These are phyloP conservation scores for Cloeon dipterum DNA, from an alignment of 2,888 invertebrate genomes.

Conservation along the genomic window DNA sequence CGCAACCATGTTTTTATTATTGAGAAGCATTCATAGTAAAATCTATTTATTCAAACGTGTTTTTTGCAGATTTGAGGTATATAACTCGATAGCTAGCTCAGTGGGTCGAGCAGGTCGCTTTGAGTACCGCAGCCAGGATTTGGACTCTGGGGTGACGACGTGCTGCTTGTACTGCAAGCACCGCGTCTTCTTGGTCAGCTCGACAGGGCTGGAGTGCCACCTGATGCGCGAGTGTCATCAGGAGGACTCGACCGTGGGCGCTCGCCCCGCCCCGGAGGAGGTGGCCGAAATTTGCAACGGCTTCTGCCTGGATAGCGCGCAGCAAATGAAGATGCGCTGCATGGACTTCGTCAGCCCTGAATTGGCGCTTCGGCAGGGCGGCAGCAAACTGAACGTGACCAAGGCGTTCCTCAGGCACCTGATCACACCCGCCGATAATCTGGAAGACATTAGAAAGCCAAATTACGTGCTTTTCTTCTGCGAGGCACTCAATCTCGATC, in stretches of 20 bases:
- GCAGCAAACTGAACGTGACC: slow-evolving; percentile 16
- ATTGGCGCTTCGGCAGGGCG: slow-evolving; percentile 15
- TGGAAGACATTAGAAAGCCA: slow-evolving; percentile 16
- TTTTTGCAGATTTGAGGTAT: no score
- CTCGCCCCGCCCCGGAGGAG: not conserved
- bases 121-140: not conserved
- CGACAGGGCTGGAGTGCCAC: not conserved
- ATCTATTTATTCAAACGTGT: no score
- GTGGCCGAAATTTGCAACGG: slow-evolving; percentile 17
- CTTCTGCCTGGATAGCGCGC: slow-evolving; percentile 17
- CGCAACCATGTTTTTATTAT: no score
- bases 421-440: slow-evolving; percentile 18
- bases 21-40: no score
- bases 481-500: slow-evolving; percentile 18
- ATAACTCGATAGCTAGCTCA: no score
- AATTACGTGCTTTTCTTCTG: slow-evolving; percentile 20
- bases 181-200: not conserved
- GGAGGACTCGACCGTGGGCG: not conserved
- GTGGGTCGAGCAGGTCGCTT: no score
- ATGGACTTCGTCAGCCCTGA: slow-evolving; percentile 20
- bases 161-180: not conserved
- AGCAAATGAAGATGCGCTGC: slow-evolving; percentile 18
- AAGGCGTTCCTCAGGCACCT: slow-evolving; percentile 18
- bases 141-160: not conserved
- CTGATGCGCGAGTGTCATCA: not conserved